Base-by-base conservation (phyloP, 2,797 vertebrate species). In the Tokudaia muenninki region DNA sequence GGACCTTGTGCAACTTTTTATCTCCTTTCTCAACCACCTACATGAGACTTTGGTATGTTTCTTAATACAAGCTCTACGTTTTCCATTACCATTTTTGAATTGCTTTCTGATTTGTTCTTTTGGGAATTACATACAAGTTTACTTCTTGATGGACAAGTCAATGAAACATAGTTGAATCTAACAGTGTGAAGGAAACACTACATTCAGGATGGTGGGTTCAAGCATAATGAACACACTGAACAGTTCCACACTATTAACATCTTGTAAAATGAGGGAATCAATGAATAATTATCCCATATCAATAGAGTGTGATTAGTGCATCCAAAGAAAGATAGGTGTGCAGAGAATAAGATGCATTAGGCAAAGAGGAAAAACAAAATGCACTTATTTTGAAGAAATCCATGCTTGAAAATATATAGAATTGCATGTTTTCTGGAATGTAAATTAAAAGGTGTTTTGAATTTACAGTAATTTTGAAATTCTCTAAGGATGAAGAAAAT, bases 41-140 rank as follows among this genome's bases (percentile, higher is more conserved):
- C 74, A 50, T 67, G 65, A 91, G 52, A 6, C 29, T 57, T 78
- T 10, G 0, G 3, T 31, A 70, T 65, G 37, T 57, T 4, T 44
- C 14, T 37, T 44, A 59, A 26, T 55, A 80, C 22, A 83, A 79
- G 29, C 6, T 81, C 31, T 93, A 5, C 37, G n/a, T 65, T 93
- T 65, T 34, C 10, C 75, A 75, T 14, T 65, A 57, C 41, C 21
- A 78, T 50, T 59, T 94, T n/a, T 84, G 50, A 95, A 79, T 37
- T 87, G 11, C 9, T 83, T 84, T 94, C 80, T 70, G 34, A 57
- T 92, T 22, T 95, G 81, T 82, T 93, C 37, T 65, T 14, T 50
- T 11, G n/a, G 17, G 13, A 13, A 29, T 31, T 95, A 17, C 4
- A 70, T 31, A 57, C 26, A 57, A 52, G 92, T 44, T 94, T 87